These are phyloP conservation scores for Drosophila kanapiae DNA, from an alignment of 1,140 invertebrate genomes.

Conservation along the genomic window DNA sequence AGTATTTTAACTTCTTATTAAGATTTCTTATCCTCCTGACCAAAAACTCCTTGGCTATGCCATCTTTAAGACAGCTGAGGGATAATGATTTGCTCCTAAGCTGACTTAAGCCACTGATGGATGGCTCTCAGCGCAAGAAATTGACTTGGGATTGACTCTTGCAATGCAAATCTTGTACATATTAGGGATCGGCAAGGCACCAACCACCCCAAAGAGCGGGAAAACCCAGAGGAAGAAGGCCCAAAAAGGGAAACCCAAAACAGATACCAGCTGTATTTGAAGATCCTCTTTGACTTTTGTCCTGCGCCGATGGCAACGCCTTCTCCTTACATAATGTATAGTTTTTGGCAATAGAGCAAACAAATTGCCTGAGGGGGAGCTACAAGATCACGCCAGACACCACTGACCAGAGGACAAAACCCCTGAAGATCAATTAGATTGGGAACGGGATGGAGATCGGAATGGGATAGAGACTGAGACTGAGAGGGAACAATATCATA, in stretches of 20 bases:
- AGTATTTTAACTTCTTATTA: not conserved
- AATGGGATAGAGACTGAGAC: not conserved
- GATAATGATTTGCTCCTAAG: slow-evolving; percentile 24
- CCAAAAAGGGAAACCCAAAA: slow-evolving; percentile 8
- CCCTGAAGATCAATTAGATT: slow-evolving; percentile 63
- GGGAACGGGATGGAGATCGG: not conserved
- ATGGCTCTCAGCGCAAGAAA: slow-evolving; percentile 27
- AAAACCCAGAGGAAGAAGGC: not conserved
- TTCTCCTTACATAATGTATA: slow-evolving; percentile 37
- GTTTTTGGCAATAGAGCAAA: slow-evolving; percentile 36
- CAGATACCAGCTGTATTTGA: slow-evolving; percentile 43
- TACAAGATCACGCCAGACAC: slow-evolving; percentile 68
- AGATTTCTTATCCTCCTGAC: not conserved
- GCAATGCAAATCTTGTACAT: slow-evolving; percentile 37
- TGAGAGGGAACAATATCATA: slow-evolving; percentile 11
- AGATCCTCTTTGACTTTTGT: slow-evolving; percentile 36
- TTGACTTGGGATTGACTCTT: slow-evolving; percentile 40
- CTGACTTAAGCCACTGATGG: slow-evolving; percentile 48
- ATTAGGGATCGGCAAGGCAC: slow-evolving; percentile 23
- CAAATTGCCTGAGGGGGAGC: slow-evolving; percentile 24
- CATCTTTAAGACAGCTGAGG: not conserved
- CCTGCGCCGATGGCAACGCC: slow-evolving; percentile 22
- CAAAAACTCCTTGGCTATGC: not conserved
- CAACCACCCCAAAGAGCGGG: slow-evolving; percentile 31
- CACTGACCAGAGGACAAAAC: slow-evolving; percentile 66